These are phyloP conservation scores for Gymnodraco acuticeps DNA, from an alignment of 2,797 vertebrate species.

Conservation along the genomic window DNA sequence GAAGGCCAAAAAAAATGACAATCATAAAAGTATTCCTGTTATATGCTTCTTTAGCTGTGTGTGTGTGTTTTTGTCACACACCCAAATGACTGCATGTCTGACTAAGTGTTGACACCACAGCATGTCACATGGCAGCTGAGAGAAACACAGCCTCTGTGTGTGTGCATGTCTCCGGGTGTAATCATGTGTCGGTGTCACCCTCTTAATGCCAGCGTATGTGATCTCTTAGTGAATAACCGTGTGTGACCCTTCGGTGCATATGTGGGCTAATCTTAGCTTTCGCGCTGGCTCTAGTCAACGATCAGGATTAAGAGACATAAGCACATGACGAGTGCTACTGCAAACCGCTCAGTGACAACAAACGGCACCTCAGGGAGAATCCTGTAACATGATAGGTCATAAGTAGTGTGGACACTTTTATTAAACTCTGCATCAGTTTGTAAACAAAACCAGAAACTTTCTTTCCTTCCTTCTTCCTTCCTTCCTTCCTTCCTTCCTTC, in stretches of 20 bases:
- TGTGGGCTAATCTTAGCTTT: conserved; percentile 85
- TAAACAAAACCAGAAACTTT: background rate
- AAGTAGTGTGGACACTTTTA: background rate
- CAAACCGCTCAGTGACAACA: no score
- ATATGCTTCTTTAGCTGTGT: background rate
- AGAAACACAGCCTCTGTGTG: conserved; percentile 12
- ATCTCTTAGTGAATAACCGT: conserved; percentile 30
- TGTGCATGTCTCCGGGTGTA: conserved; percentile 27
- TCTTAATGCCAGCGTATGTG: conserved; percentile 49
- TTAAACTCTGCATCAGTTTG: background rate
- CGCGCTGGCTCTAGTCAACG: conserved; percentile 54
- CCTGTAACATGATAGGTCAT: background rate
- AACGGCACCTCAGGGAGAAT: background rate
- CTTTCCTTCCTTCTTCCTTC: no score
- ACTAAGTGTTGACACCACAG: background rate
- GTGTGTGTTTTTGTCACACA: background rate
- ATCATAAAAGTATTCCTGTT: background rate
- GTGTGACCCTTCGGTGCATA: conserved; percentile 56
- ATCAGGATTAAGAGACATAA: conserved; percentile 75
- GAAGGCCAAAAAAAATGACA: no score
- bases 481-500: no score
- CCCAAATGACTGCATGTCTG: background rate
- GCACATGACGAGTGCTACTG: conserved; percentile 47
- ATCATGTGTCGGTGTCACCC: conserved; percentile 39
- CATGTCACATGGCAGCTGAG: background rate